A percentile compares a stretch with the other conserved stretches of the same genome.
Conservation (phyloP, 2,113 vertebrate species). For the Bombycilla garrulus region DNA sequence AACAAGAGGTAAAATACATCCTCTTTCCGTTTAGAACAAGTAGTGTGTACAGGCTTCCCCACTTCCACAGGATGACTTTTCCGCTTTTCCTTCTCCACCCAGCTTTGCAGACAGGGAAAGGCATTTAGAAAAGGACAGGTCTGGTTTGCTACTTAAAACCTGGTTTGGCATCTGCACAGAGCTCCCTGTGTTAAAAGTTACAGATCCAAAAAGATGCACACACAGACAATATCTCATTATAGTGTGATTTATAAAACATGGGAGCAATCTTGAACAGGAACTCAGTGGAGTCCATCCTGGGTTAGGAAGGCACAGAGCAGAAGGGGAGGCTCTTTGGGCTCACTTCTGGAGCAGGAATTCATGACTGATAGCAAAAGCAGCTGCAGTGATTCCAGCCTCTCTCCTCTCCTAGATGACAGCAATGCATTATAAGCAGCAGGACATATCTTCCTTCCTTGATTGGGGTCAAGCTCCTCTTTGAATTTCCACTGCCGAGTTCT, state of each 20-base stretch:
- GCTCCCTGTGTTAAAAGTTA: background rate
- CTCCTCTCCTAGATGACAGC: background rate
- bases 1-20: background rate
- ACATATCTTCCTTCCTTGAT: slow-evolving; percentile 22
- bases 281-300: background rate
- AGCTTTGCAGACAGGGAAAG: background rate
- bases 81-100: background rate
- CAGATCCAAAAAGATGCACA: background rate
- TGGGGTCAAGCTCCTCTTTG: background rate
- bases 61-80: background rate
- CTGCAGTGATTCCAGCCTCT: background rate
- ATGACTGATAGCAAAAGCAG: slow-evolving; percentile 11
- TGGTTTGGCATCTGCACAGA: background rate
- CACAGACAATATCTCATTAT: background rate
- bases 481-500: background rate
- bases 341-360: background rate
- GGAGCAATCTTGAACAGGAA: background rate
- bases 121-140: background rate
- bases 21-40: background rate
- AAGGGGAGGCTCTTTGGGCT: background rate
- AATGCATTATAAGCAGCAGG: background rate
- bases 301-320: background rate
- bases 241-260: background rate
- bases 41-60: background rate
- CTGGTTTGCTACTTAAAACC: background rate